Conservation (phyloP, 2,888 invertebrate genomes). For the Trachelus troglodyta region DNA sequence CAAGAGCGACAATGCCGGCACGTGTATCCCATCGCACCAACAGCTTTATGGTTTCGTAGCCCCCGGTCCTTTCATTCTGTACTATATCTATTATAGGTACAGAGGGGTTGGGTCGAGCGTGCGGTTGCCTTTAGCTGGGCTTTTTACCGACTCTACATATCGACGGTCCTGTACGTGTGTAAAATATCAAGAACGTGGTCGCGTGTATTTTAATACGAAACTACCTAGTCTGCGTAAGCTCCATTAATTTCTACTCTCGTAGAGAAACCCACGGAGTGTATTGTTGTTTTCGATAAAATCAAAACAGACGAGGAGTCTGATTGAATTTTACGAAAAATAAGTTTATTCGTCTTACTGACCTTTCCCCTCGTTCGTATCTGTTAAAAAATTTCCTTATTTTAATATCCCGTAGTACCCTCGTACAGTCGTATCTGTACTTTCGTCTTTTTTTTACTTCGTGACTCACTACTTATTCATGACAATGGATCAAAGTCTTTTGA, state of each 20-base stretch:
- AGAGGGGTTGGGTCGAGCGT: not conserved
- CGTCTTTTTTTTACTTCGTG: too few relatives aligned
- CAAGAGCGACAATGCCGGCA: not conserved
- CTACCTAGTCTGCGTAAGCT: not conserved
- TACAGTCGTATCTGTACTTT: too few relatives aligned
- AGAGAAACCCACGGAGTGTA: not conserved
- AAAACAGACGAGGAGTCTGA: not conserved
- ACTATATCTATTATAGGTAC: not conserved
- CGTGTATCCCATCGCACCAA: not conserved
- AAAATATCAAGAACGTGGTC: not conserved
- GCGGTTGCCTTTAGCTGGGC: not conserved
- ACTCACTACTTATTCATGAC: too few relatives aligned
- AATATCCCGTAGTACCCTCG: not conserved
- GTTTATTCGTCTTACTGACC: not conserved
- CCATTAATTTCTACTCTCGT: not conserved
- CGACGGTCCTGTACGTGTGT: not conserved
- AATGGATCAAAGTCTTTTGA: too few relatives aligned
- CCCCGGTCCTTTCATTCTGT: not conserved
- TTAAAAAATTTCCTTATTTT: not conserved
- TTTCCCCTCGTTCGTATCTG: not conserved
- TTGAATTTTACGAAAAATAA: not conserved
- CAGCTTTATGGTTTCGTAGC: not conserved
- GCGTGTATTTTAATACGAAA: not conserved
- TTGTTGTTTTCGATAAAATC: not conserved
- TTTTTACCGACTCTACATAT: not conserved